Evolutionary conservation across 2,113 vertebrate species (phyloP).

Genomic region (Lampris megalopsis): DNA sequence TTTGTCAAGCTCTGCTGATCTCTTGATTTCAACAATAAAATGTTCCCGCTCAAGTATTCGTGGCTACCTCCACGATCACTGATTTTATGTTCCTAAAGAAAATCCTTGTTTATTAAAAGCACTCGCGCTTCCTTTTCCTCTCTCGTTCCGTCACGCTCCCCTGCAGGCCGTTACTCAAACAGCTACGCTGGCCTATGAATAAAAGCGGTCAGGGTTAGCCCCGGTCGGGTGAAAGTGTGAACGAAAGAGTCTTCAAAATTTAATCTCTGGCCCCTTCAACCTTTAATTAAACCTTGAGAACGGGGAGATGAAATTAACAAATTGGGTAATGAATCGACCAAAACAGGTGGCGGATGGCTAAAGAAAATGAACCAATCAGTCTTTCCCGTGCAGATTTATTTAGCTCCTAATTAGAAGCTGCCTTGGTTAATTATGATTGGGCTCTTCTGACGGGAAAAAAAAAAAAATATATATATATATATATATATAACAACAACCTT

Average conservation of each 20-base stretch:
- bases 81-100: neutral
- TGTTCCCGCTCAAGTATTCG: too few relatives aligned
- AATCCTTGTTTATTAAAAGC: slow-evolving; percentile 8
- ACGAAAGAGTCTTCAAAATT: slow-evolving; percentile 79
- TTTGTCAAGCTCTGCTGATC: too few relatives aligned
- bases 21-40: too few relatives aligned
- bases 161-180: slow-evolving; percentile 3
- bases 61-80: too few relatives aligned
- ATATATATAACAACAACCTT: neutral
- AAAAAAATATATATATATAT: slow-evolving; percentile 7
- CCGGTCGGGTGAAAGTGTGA: slow-evolving; percentile 58
- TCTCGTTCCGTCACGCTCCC: neutral
- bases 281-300: slow-evolving; percentile 83
- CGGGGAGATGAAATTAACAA: slow-evolving; percentile 83
- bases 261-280: slow-evolving; percentile 80
- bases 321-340: slow-evolving; percentile 85
- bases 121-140: neutral
- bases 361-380: slow-evolving; percentile 86
- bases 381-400: slow-evolving; percentile 83
- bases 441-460: slow-evolving; percentile 69
- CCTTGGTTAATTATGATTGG: slow-evolving; percentile 86
- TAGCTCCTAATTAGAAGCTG: slow-evolving; percentile 85
- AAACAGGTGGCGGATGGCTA: slow-evolving; percentile 85
- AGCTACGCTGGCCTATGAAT: slow-evolving; percentile 20
- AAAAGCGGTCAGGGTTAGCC: slow-evolving; percentile 55